phyloP scores from a whole-genome alignment of 2,888 invertebrate genomes.

The Xylophagus ater region DNA sequence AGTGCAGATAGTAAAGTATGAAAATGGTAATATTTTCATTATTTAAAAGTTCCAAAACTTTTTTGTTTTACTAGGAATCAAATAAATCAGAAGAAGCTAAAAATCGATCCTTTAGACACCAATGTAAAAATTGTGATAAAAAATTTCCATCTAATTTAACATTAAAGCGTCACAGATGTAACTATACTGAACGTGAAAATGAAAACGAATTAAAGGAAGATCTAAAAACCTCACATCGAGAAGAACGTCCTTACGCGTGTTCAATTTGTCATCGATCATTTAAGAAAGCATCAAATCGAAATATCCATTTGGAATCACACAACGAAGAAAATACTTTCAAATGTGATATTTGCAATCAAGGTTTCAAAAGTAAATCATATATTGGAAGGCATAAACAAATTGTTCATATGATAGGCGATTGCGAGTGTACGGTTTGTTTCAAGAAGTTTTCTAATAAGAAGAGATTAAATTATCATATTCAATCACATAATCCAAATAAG shows the following conservation, averaged over 20 bases:
- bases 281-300: slow-evolving; percentile 10
- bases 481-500: slow-evolving; percentile 16
- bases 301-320: slow-evolving; percentile 12
- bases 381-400: slow-evolving; percentile 13
- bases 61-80: too few relatives aligned
- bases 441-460: slow-evolving; percentile 10
- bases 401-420: slow-evolving; percentile 8
- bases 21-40: too few relatives aligned
- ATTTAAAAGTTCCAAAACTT: too few relatives aligned
- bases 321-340: slow-evolving; percentile 8
- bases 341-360: slow-evolving; percentile 13
- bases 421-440: slow-evolving; percentile 11
- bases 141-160: not conserved
- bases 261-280: slow-evolving; percentile 13
- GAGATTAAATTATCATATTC: slow-evolving; percentile 16
- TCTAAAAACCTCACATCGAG: slow-evolving; percentile 5
- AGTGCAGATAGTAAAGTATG: not conserved
- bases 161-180: not conserved
- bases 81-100: too few relatives aligned
- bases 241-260: slow-evolving; percentile 3
- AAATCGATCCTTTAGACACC: too few relatives aligned
- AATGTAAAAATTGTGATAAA: not conserved
- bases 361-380: slow-evolving; percentile 14
- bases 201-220: slow-evolving; percentile 2
- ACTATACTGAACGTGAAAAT: slow-evolving; percentile 1